A percentile compares a stretch with the other conserved stretches of the same genome.
Conservation (phyloP, 2,113 vertebrate genomes). For the Bettongia penicillata region DNA sequence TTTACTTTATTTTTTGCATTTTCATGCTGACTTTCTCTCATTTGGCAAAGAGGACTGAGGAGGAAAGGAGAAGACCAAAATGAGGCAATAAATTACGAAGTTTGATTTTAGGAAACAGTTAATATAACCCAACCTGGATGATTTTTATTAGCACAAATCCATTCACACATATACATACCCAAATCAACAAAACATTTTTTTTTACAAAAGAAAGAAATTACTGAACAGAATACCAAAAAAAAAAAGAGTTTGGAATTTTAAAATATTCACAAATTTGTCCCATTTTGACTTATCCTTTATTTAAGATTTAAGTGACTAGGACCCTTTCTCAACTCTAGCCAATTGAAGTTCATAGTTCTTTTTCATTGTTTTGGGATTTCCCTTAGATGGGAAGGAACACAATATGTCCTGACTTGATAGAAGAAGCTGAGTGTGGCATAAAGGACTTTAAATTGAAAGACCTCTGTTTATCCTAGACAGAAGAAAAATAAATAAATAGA, state of each 20-base stretch:
- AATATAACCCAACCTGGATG: not conserved
- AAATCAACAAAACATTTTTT: not conserved
- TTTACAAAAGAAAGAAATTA: not conserved
- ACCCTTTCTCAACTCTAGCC: not conserved
- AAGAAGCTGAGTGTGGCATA: not conserved
- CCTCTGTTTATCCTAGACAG: not conserved
- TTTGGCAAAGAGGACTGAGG: not conserved
- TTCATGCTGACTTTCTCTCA: constrained; percentile 1
- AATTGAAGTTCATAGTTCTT: not conserved
- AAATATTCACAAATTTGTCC: not conserved
- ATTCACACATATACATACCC: not conserved
- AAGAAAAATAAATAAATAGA: not conserved
- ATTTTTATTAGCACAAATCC: constrained; percentile 14
- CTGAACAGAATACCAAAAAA: constrained; percentile 28
- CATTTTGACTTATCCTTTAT: rapidly evolving
- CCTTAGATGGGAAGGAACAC: rapidly evolving
- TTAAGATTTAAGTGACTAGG: not conserved
- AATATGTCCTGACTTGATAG: no score
- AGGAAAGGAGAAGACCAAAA: constrained; percentile 5
- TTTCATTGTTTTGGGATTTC: not conserved
- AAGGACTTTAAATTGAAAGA: not conserved
- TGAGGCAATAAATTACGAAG: not conserved
- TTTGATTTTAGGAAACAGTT: constrained; percentile 12
- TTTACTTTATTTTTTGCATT: not conserved
- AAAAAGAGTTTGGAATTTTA: constrained; percentile 9